Evolutionary conservation across 1,140 invertebrate genomes (phyloP), one percentile per base, ranked within the genome.

Genomic region (Drosophila pectinifera): DNA sequence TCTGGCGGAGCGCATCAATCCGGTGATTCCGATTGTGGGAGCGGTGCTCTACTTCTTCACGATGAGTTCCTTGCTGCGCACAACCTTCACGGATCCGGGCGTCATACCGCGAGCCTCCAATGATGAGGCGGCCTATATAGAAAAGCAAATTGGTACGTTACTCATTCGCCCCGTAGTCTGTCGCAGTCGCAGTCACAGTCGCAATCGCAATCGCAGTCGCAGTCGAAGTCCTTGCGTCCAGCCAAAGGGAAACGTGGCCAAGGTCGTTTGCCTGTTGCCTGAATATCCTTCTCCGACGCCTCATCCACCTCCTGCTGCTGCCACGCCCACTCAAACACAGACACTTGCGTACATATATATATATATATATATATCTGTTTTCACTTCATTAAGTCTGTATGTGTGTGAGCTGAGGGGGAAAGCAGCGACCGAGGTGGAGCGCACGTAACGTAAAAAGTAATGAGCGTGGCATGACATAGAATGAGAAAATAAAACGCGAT

Each of bases 31-130:
- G 78, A 95, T 97, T 59, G 95, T 98, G 80, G 97, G 96, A 75
- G 96, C 93, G 45, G 92, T 98, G 57, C 93, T 98, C 56, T 98
- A 98, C 93, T 93, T 98, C 73, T 98, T 98, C 93, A 98, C 98
- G 63, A 96, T 99, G 95, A 95, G 96, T 76, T 96, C 96, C 75
- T 94, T 99, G 67, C 94, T 99, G 73, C 94, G 97, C 88, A 99
- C 98, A 61, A 97, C 96, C 92, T 98, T 98, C 92, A 97, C 96
- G 86, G 98, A 99, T 94, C 98, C 98, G 43, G 98, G 98, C 65
- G 97, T 99, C 72, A 97, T 99, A 85, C 98, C 98, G 64, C 93
- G 95, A 82, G 97, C 98, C 41, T 97, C 97, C 34, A 94, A 95
- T 45, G 97, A 98, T 91, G 98, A 99, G 94, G 97, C 97, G 70